Evolutionary conservation across 2,113 vertebrate genomes (phyloP).

Genomic region (Athene cunicularia): DNA sequence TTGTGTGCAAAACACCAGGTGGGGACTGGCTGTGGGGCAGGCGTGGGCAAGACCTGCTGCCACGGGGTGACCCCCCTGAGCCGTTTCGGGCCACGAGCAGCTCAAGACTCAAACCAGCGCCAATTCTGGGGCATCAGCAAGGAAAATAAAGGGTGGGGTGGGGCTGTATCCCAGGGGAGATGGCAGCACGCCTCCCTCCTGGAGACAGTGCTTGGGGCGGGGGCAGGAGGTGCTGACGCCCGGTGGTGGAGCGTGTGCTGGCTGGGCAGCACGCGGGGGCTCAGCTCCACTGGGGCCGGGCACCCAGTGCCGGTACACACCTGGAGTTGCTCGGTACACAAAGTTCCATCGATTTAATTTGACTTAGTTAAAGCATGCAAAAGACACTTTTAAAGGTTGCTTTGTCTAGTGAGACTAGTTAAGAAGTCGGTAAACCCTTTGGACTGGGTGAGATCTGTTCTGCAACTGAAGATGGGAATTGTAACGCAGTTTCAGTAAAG

Average conservation of each 20-base stretch:
- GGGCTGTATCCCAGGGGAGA: no score
- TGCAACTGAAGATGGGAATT: neutral
- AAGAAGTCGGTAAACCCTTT: neutral
- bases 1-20: neutral
- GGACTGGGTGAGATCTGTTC: neutral
- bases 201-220: fast-evolving
- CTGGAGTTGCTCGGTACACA: no score
- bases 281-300: neutral
- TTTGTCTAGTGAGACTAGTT: no score
- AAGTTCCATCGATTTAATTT: neutral
- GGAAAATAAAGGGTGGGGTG: no score
- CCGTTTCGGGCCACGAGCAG: fast-evolving
- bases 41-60: neutral
- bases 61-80: fast-evolving
- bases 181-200: neutral
- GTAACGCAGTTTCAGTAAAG: neutral
- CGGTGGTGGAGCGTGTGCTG: fast-evolving
- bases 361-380: neutral
- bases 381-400: neutral
- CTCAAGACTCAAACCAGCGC: neutral
- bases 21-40: neutral
- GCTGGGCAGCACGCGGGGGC: no score
- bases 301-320: fast-evolving
- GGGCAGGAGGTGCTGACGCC: neutral
- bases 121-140: fast-evolving